phyloP scores from a whole-genome alignment of 2,797 vertebrate species.

The Trachops cirrhosus region DNA sequence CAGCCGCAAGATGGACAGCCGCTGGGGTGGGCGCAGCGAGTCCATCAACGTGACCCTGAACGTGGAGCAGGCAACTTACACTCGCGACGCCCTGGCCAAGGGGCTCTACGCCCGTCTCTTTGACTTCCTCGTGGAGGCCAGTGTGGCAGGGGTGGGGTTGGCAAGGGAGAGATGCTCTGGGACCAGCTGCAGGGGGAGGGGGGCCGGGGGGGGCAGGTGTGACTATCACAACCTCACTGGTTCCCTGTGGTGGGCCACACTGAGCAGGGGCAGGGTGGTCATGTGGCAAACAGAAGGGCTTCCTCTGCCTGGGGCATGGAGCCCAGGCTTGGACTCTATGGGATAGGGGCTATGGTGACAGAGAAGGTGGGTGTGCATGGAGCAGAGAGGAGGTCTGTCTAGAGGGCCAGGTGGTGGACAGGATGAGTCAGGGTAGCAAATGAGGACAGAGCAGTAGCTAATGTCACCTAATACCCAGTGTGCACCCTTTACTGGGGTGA shows the following conservation, averaged over 20 bases:
- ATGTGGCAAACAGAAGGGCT: not conserved
- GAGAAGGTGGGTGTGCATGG: not conserved
- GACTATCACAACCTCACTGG: not conserved
- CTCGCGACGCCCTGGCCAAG: conserved; percentile 95
- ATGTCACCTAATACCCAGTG: not conserved
- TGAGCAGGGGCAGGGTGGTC: not conserved
- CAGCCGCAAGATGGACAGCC: conserved; percentile 97
- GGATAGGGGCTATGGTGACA: rapidly evolving
- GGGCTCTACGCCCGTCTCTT: conserved; percentile 95
- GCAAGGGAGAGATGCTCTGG: not conserved
- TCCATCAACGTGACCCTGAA: conserved; percentile 96
- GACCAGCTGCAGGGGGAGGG: not conserved
- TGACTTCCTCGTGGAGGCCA: conserved; percentile 96
- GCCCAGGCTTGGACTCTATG: not conserved
- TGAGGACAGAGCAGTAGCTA: not conserved
- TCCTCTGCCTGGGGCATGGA: not conserved
- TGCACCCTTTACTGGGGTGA: not conserved
- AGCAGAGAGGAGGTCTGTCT: not conserved
- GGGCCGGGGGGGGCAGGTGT: too few relatives aligned
- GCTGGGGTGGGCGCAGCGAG: conserved; percentile 94
- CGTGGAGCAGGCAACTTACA: conserved; percentile 95
- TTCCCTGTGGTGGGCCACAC: not conserved
- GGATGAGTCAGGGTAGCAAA: not conserved
- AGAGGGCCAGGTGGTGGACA: not conserved
- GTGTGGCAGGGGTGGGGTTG: not conserved